Percentiles rank a stretch among this genome's conserved stretches.
Conservation (phyloP, 1,140 invertebrate genomes). For the Pseudomyrmex concolor region DNA sequence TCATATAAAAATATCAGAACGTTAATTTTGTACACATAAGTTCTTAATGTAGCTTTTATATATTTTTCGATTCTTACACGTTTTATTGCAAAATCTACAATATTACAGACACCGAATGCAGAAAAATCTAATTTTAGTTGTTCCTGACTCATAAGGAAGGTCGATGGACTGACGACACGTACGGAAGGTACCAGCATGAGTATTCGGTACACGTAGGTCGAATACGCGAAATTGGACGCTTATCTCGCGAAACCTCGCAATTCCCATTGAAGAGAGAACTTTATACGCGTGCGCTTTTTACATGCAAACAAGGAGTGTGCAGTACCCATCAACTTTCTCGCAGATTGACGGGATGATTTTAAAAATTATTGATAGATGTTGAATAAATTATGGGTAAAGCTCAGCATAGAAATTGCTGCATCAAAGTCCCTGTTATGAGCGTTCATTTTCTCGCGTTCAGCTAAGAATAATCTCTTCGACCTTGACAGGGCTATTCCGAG, state of each 20-base stretch:
- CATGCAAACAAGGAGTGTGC: not conserved
- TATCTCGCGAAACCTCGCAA: conserved; percentile 23
- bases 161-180: conserved; percentile 58
- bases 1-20: not conserved
- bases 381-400: not conserved
- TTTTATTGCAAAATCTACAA: not conserved
- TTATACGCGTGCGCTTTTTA: no score
- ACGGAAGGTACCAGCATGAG: conserved; percentile 66
- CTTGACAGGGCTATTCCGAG: conserved; percentile 51
- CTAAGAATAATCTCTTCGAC: conserved; percentile 59
- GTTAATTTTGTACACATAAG: not conserved
- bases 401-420: not conserved
- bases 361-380: conserved; percentile 3
- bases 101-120: not conserved
- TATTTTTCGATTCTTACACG: not conserved
- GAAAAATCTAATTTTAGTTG: not conserved
- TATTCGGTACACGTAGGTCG: conserved; percentile 57
- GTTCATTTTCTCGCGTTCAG: conserved; percentile 50
- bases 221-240: conserved; percentile 53
- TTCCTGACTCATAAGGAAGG: conserved; percentile 33
- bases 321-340: no score
- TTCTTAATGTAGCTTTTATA: not conserved
- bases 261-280: not conserved
- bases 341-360: no score
- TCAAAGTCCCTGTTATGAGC: conserved; percentile 24